Evolutionary conservation across 2,888 invertebrate genomes (phyloP).

Genomic region (Protodeltote pygarga): DNA sequence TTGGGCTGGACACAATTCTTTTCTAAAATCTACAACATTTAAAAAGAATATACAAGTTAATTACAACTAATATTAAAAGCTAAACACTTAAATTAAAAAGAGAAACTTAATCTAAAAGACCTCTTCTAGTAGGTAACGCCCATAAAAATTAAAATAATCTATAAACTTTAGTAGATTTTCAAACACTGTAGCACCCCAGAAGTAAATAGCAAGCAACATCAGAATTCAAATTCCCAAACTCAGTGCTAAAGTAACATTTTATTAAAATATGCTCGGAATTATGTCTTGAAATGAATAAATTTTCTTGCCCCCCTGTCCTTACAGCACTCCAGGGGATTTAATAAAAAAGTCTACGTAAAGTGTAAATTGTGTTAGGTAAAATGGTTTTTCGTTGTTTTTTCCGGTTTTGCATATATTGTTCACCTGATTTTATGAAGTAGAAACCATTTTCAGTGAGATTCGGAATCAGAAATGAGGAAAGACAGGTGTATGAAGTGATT

Average conservation of each 20-base stretch:
- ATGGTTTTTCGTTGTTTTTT: slow-evolving; percentile 51
- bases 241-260: slow-evolving; percentile 59
- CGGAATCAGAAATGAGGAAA: slow-evolving; percentile 5
- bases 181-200: slow-evolving; percentile 6
- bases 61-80: no score
- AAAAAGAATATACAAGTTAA: no score
- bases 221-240: slow-evolving; percentile 54
- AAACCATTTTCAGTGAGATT: slow-evolving; percentile 19
- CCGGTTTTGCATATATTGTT: slow-evolving; percentile 42
- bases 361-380: slow-evolving; percentile 65
- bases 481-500: slow-evolving; percentile 4
- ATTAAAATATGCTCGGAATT: slow-evolving; percentile 77
- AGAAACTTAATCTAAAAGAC: no score
- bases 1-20: no score
- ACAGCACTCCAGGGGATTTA: slow-evolving; percentile 65
- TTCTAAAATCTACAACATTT: no score
- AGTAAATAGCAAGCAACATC: slow-evolving; percentile 50
- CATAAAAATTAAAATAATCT: no score
- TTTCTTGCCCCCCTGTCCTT: slow-evolving; percentile 67
- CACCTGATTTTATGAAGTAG: slow-evolving; percentile 44
- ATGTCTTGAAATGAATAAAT: slow-evolving; percentile 77
- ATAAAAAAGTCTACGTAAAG: slow-evolving; percentile 61
- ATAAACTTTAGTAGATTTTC: no score
- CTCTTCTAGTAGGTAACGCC: no score
- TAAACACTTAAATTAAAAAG: no score